Evolutionary conservation across 2,888 invertebrate genomes (phyloP), one percentile per base, ranked within the genome.

Genomic region (Resseliella maxima): DNA sequence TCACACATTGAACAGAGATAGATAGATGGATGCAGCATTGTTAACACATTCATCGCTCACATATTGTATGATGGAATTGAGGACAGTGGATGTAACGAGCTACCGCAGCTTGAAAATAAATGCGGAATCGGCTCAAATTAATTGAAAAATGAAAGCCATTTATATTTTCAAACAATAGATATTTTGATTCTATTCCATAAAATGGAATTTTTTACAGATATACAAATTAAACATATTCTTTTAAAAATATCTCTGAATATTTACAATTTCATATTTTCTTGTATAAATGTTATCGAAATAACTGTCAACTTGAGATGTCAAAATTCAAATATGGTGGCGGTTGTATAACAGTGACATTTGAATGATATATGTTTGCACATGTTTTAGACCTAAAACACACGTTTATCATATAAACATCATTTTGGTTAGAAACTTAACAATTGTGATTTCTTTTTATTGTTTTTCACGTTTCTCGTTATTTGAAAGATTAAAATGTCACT

Each of bases 401-500:
- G 83, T 83, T 83, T 38, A 83, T 83, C 81, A 36, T 36, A 36
- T 36, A 36, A 36, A 36, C 35, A 81, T 12, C 41, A 50, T 38
- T 38, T 83, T 83, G 83, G 83, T 83, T 83, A 83, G 41, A 38
- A 83, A 83, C 21, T 38, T 8, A 10, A 3, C 24, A 24, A 24
- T 24, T 31, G 24, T 24, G 15, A 31, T 15, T 72, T 72, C 27
- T 83, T 15, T 83, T n/a, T n/a, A 83, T 36, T 81, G 10, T 18
- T 21, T 36, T 35, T 36, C 21, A 2, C 21, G 50, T 18, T 50
- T 50, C 15, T 8, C 18, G 5, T 36, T 21, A 83, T 1, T 83
- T 38, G 38, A 83, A 38, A 21, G 12, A 38, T 38, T 38, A 38
- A 83, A 83, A 83, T 83, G 83, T 83, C 83, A 12, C 24, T 83